Percentiles rank a stretch among this genome's conserved stretches.
phyloP scores from a whole-genome alignment of 37 sponge, comb jelly and placozoan genomes.

The Bolinopsis microptera region DNA sequence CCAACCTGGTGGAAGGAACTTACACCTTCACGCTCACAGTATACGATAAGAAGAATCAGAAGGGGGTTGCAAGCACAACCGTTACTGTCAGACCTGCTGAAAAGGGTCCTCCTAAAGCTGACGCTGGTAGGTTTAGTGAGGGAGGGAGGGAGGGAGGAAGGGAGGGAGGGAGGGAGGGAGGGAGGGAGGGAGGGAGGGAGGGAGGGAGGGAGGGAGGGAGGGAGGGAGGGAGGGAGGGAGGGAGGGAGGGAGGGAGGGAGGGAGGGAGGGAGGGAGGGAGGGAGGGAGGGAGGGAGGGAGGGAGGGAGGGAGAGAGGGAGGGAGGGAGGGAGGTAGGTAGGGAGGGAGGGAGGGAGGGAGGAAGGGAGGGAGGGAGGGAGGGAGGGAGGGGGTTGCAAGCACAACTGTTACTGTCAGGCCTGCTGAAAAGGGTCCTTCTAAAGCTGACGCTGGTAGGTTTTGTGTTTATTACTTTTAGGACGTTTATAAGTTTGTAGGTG shows the following conservation, averaged over 20 bases:
- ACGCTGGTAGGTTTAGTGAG: not conserved
- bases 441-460: constrained; percentile 24
- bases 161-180: not conserved
- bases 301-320: too few relatives aligned
- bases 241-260: too few relatives aligned
- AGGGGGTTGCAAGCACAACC: constrained; percentile 47
- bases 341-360: too few relatives aligned
- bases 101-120: constrained; percentile 18
- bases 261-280: too few relatives aligned
- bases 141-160: not conserved
- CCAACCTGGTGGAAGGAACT: constrained; percentile 76
- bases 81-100: constrained; percentile 66
- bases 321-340: too few relatives aligned
- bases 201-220: not conserved
- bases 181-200: not conserved
- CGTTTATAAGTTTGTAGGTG: too few relatives aligned
- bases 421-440: constrained; percentile 25
- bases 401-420: constrained; percentile 65
- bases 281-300: too few relatives aligned
- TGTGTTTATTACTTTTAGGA: too few relatives aligned
- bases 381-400: constrained; percentile 50
- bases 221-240: not conserved
- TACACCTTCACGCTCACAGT: constrained; percentile 82
- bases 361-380: too few relatives aligned
- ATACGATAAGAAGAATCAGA: constrained; percentile 62